Base-by-base conservation (phyloP, 1,140 invertebrate genomes). In the Lerema accius region DNA sequence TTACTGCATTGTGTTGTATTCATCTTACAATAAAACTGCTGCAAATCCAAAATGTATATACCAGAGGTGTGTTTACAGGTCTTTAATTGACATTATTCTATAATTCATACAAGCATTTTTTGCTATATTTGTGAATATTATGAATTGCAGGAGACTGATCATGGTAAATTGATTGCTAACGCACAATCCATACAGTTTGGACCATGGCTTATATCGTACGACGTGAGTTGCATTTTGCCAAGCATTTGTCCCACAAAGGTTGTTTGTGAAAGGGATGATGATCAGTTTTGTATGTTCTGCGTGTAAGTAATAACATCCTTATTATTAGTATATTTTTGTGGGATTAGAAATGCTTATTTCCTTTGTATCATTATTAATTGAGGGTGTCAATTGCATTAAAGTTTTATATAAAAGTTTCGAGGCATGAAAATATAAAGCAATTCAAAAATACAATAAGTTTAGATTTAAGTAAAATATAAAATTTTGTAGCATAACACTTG, bases 201-300 rank as follows among this genome's bases (percentile, higher is more conserved):
- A 9, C 84, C 86, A 4, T 90, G 88, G 88, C 73, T 82, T 65
- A 88, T 90, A 63, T 87, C 86, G 0, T 90, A 88, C 60, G 80
- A 89, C 66, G 67, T 87, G 6, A 89, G 86, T 58, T 82, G 86
- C 74, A 90, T 90, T 50, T 65, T 90, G 11, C 86, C 88, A 0
- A 90, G 88, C 51, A 73, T 90, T 1, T 90, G 88, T 63, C 87
- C 88, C 3, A 90, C 88, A n/a, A 88, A 89, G 65, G 73, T 89
- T 67, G 88, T 90, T 23, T 90, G 88, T 68, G 84, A 86, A 63
- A 63, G 84, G 23, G 72, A 88, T 61, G 86, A 90, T 67, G 80
- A 89, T 69, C 81, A 89, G 48, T 89, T 76, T 71, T 90, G 88
- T 50, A 83, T 86, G 67, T 89, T 89, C 72, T 90, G 88, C 74